Base-by-base conservation (phyloP, 2,888 invertebrate genomes). In the Periphyllus acericola region DNA sequence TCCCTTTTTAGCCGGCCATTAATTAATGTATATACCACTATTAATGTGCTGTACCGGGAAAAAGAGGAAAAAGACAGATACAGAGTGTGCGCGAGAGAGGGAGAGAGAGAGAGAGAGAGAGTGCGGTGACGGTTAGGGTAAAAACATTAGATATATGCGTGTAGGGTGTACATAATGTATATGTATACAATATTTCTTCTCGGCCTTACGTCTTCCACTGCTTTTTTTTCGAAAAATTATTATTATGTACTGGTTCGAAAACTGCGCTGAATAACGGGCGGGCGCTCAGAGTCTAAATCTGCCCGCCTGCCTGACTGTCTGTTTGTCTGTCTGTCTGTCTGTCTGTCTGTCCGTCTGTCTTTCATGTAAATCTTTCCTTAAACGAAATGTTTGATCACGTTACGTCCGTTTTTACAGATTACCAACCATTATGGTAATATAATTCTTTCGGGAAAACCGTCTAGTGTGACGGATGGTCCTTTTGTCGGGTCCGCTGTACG, bases 371-470 rank as follows among this genome's bases (percentile, higher is more conserved):
- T 86, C 78, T n/a, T 80, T 79, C 36, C 55, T 29, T 29, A 29
- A 60, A 55, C 79, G 21, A 40, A 79, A 79, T 34, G 79, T 86
- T 55, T 46, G 36, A 86, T 79, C 19, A 14, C 84, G 84, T 71
- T 76, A 78, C 68, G 84, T 68, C 71, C 46, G 71, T 86, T 79
- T 79, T 55, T 79, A 79, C 46, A 79, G 34, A 85, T 71, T 78
- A 72, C 71, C 71, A 14, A 66, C 55, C 55, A 36, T 79, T 60
- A 79, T 72, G 55, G 71, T 55, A 40, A 21, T 60, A 72, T 79
- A 72, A 72, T 86, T 79, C 72, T 55, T 79, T 52, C 21, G 19
- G 29, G 55, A 55, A 72, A 86, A 55, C 52, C 40, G 36, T 80
- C 36, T 25, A 72, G 79, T 79, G 79, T 85, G 86, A 80, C 79